phyloP scores from a whole-genome alignment of 2,888 invertebrate genomes.

The Rhagonycha lutea region DNA sequence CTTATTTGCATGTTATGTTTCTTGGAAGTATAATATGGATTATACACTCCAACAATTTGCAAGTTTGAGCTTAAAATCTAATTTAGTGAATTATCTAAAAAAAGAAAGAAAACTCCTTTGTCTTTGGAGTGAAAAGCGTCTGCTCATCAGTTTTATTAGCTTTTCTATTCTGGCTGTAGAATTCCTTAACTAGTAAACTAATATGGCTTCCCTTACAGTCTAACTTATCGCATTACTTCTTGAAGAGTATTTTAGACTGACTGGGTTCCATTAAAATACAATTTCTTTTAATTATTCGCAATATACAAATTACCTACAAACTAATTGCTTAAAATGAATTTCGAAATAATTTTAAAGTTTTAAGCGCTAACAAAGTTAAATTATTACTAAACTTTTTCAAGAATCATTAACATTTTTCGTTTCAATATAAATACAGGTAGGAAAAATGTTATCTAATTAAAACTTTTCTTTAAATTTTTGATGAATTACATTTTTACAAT shows the following conservation, averaged over 20 bases:
- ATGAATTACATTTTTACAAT: background rate
- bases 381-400: background rate
- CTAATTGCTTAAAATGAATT: background rate
- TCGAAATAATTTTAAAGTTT: background rate
- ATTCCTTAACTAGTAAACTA: slow-evolving; percentile 25
- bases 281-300: slow-evolving; percentile 8
- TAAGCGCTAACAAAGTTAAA: slow-evolving; percentile 11
- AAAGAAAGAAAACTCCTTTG: background rate
- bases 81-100: background rate
- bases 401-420: background rate
- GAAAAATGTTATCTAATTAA: background rate
- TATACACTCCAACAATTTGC: background rate
- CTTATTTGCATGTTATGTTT: background rate
- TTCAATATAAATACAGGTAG: background rate
- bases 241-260: slow-evolving; percentile 10
- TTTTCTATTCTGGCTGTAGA: slow-evolving; percentile 18
- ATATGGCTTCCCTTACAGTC: slow-evolving; percentile 21
- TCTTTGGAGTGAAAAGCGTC: background rate
- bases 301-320: background rate
- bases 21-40: background rate
- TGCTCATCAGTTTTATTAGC: slow-evolving; percentile 20
- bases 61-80: background rate
- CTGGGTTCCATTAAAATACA: background rate
- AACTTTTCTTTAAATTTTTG: background rate
- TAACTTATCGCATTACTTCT: slow-evolving; percentile 15